Conservation (phyloP, 1,140 invertebrate genomes). For the Gonioctena quinquepunctata region DNA sequence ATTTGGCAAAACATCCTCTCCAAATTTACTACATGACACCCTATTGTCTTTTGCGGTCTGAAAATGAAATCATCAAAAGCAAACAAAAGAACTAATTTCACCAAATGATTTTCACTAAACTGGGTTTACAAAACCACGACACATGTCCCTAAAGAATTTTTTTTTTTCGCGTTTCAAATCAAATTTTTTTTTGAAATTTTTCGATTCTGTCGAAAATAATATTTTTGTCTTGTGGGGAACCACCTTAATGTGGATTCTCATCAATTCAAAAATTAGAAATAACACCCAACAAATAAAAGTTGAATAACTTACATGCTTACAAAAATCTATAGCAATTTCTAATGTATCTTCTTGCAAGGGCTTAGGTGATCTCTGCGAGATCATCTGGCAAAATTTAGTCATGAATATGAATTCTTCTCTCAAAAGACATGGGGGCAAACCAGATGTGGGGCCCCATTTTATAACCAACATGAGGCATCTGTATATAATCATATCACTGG, state of each 20-base stretch:
- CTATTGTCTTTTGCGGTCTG: constrained; percentile 47
- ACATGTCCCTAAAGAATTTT: too few relatives aligned
- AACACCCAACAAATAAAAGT: too few relatives aligned
- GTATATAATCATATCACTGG: constrained; percentile 22
- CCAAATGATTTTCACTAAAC: too few relatives aligned
- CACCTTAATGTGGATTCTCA: too few relatives aligned
- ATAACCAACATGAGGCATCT: constrained; percentile 36
- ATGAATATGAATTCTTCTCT: constrained; percentile 43
- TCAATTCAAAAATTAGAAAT: too few relatives aligned
- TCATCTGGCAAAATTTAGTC: constrained; percentile 27
- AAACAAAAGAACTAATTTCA: too few relatives aligned
- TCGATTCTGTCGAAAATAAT: too few relatives aligned
- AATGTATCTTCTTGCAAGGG: constrained; percentile 33
- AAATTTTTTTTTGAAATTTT: too few relatives aligned
- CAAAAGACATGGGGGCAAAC: constrained; percentile 29
- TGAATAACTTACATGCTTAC: constrained; percentile 36
- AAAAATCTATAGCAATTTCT: constrained; percentile 36
- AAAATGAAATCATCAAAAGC: too few relatives aligned
- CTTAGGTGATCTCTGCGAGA: constrained; percentile 19
- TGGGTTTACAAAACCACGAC: too few relatives aligned
- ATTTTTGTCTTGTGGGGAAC: too few relatives aligned
- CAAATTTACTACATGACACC: constrained; percentile 44
- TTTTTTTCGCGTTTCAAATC: too few relatives aligned
- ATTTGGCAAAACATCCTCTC: constrained; percentile 38
- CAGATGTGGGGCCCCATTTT: constrained; percentile 37